Evolutionary conservation across 2,113 vertebrate species (phyloP), one percentile per base, ranked within the genome.

Genomic region (Cepphus grylle): DNA sequence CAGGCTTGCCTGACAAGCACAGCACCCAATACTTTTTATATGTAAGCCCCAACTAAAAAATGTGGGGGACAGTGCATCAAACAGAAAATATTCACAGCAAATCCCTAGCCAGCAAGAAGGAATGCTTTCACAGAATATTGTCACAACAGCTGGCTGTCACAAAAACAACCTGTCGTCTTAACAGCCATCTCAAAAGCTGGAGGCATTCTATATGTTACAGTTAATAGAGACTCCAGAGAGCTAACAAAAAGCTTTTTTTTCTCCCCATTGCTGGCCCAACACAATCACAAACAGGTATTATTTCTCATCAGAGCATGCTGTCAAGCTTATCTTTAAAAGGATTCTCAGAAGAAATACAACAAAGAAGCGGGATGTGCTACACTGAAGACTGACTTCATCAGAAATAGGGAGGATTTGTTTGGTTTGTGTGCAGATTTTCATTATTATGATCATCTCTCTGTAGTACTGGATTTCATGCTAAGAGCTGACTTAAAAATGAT

Each of bases 161-260:
- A 80, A 76, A 94, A 92, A 76, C 65, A 86, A 81, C 83, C 56
- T 84, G 47, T 83, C 84, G 61, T 96, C 92, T 92, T 86, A 97
- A 83, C 67, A 82, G 49, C 71, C 45, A 25, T 49, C 23, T 30
- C 74, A 62, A 73, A 82, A 88, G 86, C 73, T 91, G 40, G 45
- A 87, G 66, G 59, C 42, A 42, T 77, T 88, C n/a, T 77, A 32
- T 66, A 21, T 38, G 20, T 58, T 79, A 50, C 61, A 56, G 78
- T 86, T 95, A 94, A 95, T 42, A 73, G n/a, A 88, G 26, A 67
- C 74, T 82, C 93, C 50, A 76, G 87, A 90, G 93, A 88, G 20
- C 42, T 87, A 87, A 85, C n/a, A 82, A 50, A 91, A 89, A 71
- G 29, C 53, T 50, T 22, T 86, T 81, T 66, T 52, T 52, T 92